Evolutionary conservation across 1,140 invertebrate genomes (phyloP), one percentile per base, ranked within the genome.

Genomic region (Mactra quadrangularis): DNA sequence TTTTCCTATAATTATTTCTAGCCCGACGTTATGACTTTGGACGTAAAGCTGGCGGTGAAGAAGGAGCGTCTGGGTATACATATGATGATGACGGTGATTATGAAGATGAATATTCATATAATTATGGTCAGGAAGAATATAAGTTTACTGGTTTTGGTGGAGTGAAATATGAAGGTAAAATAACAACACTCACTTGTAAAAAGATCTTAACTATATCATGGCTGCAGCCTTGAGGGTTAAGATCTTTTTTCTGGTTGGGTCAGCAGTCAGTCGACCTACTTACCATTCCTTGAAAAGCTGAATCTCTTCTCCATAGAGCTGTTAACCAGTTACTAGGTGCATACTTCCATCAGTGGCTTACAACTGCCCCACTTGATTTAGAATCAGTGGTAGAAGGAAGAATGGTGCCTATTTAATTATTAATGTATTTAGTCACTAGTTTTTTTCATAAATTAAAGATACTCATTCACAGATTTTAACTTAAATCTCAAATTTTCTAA

Each of bases 21-120:
- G 94, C 93, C 72, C 89, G 93, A 9, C 88, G 88, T 52, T 93
- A 94, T 86, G 90, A 93, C 29, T 94, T 90, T 90, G 94, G 94
- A 15, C 83, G 94, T 3, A 92, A 94, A 85, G 86, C 85, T 74
- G 71, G 70, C 1, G 87, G 76, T 57, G 88, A 85, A 25, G 86
- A 87, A 38, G 89, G 95, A 86, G 94, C 62, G 3, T 17, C 4
- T 7, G 68, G 74, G 62, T 76, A 82, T 47, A 47, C 59, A 1
- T 70, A 79, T 59, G 81, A 47, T 15, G 78, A 76, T 68, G 79
- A 79, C 72, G 68, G 60, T 71, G 66, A 57, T 82, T 87, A 87
- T 76, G n/a, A 74, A 38, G 71, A 83, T 22, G 59, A 83, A 41
- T 62, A 53, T 6, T 57, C 70, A 0, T 82, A 66, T 41, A n/a